Conservation (phyloP, 2,888 invertebrate species). For the Caenorhabditis sp. region DNA sequence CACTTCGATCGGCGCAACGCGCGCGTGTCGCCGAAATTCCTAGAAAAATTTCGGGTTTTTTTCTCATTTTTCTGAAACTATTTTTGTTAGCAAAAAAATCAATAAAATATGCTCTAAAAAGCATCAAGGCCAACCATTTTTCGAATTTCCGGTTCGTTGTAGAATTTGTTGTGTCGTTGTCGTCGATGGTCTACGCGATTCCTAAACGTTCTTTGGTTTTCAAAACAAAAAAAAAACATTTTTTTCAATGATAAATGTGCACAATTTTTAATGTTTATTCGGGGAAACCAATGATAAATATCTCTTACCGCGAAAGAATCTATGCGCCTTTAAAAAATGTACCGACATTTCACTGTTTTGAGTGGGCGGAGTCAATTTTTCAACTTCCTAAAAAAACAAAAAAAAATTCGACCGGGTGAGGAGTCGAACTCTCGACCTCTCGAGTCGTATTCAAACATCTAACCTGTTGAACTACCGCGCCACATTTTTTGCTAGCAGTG, state of each 20-base stretch:
- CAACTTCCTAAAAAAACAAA: no score
- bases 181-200: constrained; percentile 25
- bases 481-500: no score
- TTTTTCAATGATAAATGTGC: background rate
- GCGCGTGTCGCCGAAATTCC: background rate
- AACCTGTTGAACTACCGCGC: no score
- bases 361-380: no score
- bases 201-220: background rate
- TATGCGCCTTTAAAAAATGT: no score
- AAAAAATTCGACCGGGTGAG: no score
- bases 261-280: background rate
- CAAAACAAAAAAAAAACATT: background rate
- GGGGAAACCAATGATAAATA: background rate
- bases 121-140: constrained; percentile 6
- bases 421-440: no score
- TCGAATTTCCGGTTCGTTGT: constrained; percentile 13
- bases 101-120: constrained; percentile 1
- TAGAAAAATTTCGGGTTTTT: background rate
- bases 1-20: constrained; percentile 45
- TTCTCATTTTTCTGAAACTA: no score
- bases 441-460: no score
- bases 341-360: no score
- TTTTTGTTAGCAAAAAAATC: no score
- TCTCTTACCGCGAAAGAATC: background rate
- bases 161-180: constrained; percentile 17